Evolutionary conservation across 2,113 vertebrate genomes (phyloP).

Genomic region (Catharus fuscescens): DNA sequence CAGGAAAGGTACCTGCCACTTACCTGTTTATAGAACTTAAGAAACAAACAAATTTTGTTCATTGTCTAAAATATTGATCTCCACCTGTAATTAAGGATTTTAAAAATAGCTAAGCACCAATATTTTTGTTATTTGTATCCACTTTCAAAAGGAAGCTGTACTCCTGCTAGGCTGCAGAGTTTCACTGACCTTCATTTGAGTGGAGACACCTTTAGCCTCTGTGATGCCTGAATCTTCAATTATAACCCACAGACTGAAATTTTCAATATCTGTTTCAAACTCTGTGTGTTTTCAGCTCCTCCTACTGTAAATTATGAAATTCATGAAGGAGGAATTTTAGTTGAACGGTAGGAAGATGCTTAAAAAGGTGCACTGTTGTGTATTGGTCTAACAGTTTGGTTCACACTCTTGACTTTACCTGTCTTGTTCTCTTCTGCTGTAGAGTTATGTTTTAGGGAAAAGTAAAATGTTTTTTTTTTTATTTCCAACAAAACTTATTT

Average conservation of each 20-base stretch:
- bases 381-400: background rate
- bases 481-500: conserved; percentile 19
- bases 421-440: background rate
- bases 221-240: background rate
- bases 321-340: background rate
- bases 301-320: background rate
- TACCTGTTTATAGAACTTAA: background rate
- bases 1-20: background rate
- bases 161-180: background rate
- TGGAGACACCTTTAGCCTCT: rapidly evolving
- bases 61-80: background rate
- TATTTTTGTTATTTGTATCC: background rate
- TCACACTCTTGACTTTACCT: background rate
- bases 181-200: background rate
- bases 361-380: background rate
- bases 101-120: background rate
- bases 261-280: background rate
- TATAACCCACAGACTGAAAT: background rate
- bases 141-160: background rate
- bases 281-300: background rate
- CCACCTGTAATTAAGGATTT: background rate
- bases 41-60: background rate
- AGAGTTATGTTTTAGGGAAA: conserved; percentile 45
- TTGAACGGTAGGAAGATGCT: background rate
- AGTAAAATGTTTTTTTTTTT: conserved; percentile 19